Base-by-base conservation (phyloP, 2,113 vertebrate genomes). In the Pontoporia blainvillei region DNA sequence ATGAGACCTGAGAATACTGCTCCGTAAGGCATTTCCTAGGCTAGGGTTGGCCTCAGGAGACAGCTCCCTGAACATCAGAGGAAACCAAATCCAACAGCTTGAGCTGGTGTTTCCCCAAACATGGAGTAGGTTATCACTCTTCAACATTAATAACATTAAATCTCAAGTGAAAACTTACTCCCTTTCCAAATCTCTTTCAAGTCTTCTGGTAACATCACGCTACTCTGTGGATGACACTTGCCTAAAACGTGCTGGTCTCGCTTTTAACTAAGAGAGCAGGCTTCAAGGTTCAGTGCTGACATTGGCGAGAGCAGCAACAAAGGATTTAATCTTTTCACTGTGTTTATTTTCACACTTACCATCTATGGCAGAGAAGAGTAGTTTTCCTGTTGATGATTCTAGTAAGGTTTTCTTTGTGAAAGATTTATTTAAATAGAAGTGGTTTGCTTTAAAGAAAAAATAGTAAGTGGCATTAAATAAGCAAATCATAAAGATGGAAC, bases 391-490 rank as follows among this genome's bases (percentile, higher is more conserved):
- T 29, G 49, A 69, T 64, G 20, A 29, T 59, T 75, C 57, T 21
- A 27, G 4, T 52, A 81, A 79, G 46, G 13, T 94, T 94, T 95
- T 89, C 69, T 93, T 90, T 90, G n/a, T 84, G 64, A 90, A 86
- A n/a, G 39, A 88, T 76, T 92, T 92, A 90, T 76, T 84, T 86
- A 71, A 95, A 85, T 79, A 90, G 61, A 93, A 96, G 5, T 88
- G 3, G 18, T 57, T 11, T 84, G 67, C 89, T 57, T 91, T 76
- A 64, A 88, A 78, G 39, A 82, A 95, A 93, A 31, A 73, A 79
- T 46, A 88, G 17, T 64, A 34, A 52, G 13, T 91, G 27, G 73
- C 86, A 83, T 62, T 71, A 94, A 62, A 66, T 86, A 39, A 75
- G 27, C 27, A 91, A 88, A 71, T 88, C 39, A 93, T 61, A 71